Evolutionary conservation across 1,140 invertebrate genomes (phyloP).

Genomic region (Zaprionus africanus): DNA sequence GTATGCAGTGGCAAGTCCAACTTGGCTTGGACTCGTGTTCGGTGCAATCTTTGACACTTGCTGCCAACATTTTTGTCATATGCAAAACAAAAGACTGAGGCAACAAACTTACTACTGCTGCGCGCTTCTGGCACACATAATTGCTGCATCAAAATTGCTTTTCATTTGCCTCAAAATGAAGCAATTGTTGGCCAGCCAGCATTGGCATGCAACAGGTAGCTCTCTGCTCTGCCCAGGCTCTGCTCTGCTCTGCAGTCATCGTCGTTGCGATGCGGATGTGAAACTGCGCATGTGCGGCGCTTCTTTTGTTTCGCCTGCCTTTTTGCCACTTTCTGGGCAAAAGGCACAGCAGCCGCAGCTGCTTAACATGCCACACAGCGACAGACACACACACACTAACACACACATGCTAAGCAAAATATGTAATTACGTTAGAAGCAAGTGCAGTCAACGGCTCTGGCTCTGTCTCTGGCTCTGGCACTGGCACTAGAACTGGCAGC

Average conservation of each 20-base stretch:
- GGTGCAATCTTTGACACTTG: conserved; percentile 37
- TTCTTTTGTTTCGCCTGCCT: conserved; percentile 70
- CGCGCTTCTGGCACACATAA: conserved; percentile 49
- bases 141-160: conserved; percentile 75
- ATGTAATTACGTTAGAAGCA: conserved; percentile 78
- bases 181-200: conserved; percentile 59
- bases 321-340: conserved; percentile 62
- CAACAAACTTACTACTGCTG: conserved; percentile 54
- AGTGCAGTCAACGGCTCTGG: conserved; percentile 32
- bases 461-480: background rate
- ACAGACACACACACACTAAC: conserved; percentile 34
- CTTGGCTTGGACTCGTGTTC: background rate
- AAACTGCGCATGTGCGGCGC: conserved; percentile 74
- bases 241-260: conserved; percentile 3
- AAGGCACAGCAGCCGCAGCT: conserved; percentile 47
- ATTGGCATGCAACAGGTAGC: conserved; percentile 15
- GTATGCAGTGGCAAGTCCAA: conserved; percentile 3
- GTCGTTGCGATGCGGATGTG: conserved; percentile 68
- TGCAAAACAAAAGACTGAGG: conserved; percentile 72
- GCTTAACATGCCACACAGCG: conserved; percentile 74
- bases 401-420: conserved; percentile 65
- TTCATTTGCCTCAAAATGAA: conserved; percentile 78
- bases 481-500: conserved; percentile 7
- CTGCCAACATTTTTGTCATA: conserved; percentile 65
- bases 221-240: background rate